Base-by-base conservation (phyloP, 2,113 vertebrate species). In the Sylvia atricapilla region DNA sequence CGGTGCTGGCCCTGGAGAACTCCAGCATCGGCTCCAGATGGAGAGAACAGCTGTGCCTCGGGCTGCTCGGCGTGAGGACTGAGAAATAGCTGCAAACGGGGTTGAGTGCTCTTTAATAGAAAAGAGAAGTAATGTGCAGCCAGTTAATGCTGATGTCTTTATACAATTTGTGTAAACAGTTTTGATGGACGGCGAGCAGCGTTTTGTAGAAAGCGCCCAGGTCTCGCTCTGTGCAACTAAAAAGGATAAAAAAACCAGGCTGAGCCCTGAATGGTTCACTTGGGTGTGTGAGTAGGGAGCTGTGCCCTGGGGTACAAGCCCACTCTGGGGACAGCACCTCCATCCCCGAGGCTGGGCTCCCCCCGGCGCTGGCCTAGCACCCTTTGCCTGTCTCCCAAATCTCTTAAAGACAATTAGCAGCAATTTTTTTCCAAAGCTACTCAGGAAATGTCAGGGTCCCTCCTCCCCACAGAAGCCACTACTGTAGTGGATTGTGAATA, bases 301-400 rank as follows among this genome's bases (percentile, higher is more conserved):
- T 53, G 47, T n/a, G 33, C 25, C 25, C n/a, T 20, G 28, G 44
- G 43, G 27, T 37, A 31, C 4, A 16, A 52, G 47, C 59, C 75
- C 3, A 2, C 5, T 0, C 4, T 13, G 15, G 59, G 30, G 30
- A 11, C 59, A n/a, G 30, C 6, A 2, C 17, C 15, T 60, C n/a
- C 9, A 13, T 31, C 21, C 58, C 23, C 2, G 17, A 15, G 35
- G 37, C 19, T 23, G 24, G 10, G 7, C 19, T 11, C 2, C 22
- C 24, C 28, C 39, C 3, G 3, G 9, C 20, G 33, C 9, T 7
- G 49, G 20, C 22, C 37, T n/a, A n/a, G 44, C 79, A 6, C 79
- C 76, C 24, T 73, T 6, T 43, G 72, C 16, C 21, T n/a, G n/a
- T n/a, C n/a, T n/a, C n/a, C n/a, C n/a, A n/a, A n/a, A n/a, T n/a